phyloP scores from a whole-genome alignment of 2,888 invertebrate species.

The Catotricha subobsoleta region DNA sequence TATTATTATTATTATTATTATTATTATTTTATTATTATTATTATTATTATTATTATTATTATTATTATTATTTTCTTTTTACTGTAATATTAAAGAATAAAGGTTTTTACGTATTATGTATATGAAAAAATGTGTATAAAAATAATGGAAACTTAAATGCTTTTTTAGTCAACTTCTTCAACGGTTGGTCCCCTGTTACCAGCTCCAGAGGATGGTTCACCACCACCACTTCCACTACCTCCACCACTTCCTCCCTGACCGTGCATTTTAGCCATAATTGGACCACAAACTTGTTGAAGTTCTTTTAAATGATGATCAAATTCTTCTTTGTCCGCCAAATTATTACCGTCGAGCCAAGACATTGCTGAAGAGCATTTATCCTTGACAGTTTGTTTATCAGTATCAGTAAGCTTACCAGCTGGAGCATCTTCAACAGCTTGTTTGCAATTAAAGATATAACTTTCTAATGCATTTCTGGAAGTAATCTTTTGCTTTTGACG shows the following conservation, averaged over 20 bases:
- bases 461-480: slow-evolving; percentile 58
- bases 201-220: slow-evolving; percentile 10
- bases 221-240: slow-evolving; percentile 21
- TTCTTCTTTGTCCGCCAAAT: slow-evolving; percentile 59
- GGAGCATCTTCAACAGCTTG: slow-evolving; percentile 48
- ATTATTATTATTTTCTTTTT: no score
- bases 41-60: no score
- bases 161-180: slow-evolving; percentile 46
- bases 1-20: no score
- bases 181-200: slow-evolving; percentile 40
- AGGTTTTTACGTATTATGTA: no score
- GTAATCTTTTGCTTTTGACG: slow-evolving; percentile 46
- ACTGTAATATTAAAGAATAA: no score
- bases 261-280: slow-evolving; percentile 71
- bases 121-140: no score
- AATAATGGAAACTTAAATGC: no score
- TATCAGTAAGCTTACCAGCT: slow-evolving; percentile 45
- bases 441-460: slow-evolving; percentile 52
- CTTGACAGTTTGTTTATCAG: slow-evolving; percentile 49
- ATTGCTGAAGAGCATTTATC: slow-evolving; percentile 52
- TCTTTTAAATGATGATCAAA: slow-evolving; percentile 60
- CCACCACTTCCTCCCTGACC: slow-evolving; percentile 35
- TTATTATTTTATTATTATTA: no score
- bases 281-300: slow-evolving; percentile 53
- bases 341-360: slow-evolving; percentile 64